Evolutionary conservation across 2,888 invertebrate genomes (phyloP), one percentile per base, ranked within the genome.

Genomic region (Cosmia trapezina): DNA sequence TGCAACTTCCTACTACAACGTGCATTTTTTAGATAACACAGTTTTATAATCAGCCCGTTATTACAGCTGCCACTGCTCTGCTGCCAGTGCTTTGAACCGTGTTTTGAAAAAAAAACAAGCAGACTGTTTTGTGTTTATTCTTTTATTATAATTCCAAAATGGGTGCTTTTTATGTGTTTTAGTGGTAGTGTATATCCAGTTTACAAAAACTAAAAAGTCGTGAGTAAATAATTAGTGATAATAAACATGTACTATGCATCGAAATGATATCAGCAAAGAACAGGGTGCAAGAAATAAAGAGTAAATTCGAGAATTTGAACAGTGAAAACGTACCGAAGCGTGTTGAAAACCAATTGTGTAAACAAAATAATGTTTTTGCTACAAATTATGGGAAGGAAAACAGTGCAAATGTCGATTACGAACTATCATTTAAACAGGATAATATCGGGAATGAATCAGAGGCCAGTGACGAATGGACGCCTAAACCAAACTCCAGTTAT

Each of bases 241-340:
- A 64, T 64, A 86, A 90, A 93, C 92, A 95, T 94, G 94, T 89
- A 90, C 90, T 89, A 87, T 83, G 86, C 85, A 82, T 89, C 87
- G 90, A 94, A 94, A 96, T 96, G 96, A 91, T 95, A 93, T 94
- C 94, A 89, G 90, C 93, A 77, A 92, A 93, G 87, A 96, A 96
- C 88, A 95, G 97, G 93, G 97, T 97, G 60, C 97, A 97, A 94
- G 96, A 96, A 65, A 97, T 97, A 79, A 97, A 97, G 89, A 97
- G 95, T 91, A 97, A 97, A 93, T 97, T 97, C 88, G 97, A 97
- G 87, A 96, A 94, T 89, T 89, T 96, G 68, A 96, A 89, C 73
- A 87, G 86, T 8, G 94, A 95, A 60, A 90, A 86, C 70, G 89
- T 91, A n/a, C 87, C 90, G 22, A 67, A 76, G 17, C 70, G 76